Evolutionary conservation across 2,113 vertebrate species (phyloP).

Genomic region (Thalassoma bifasciatum): DNA sequence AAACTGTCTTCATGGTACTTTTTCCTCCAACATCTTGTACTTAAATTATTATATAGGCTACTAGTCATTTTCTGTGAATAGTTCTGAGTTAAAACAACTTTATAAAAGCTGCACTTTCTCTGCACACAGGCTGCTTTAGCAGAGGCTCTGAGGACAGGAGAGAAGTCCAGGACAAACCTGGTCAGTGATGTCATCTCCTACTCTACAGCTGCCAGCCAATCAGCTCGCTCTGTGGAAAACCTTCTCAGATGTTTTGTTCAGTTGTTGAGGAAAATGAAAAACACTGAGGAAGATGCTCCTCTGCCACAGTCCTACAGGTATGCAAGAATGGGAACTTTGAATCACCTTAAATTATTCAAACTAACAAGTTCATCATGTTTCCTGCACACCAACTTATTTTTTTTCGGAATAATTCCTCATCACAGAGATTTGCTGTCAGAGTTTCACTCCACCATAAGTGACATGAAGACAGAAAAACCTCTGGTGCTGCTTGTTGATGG

Average conservation of each 20-base stretch:
- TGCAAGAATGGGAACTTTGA: background rate
- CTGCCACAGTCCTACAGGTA: conserved; percentile 83
- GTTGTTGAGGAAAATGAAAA: conserved; percentile 73
- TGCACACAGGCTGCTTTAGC: conserved; percentile 79
- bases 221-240: conserved; percentile 80
- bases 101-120: no score
- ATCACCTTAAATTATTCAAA: background rate
- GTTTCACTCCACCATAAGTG: conserved; percentile 75
- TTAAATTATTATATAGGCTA: no score
- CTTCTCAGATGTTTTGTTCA: conserved; percentile 83
- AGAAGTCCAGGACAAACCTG: conserved; percentile 44
- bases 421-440: conserved; percentile 85
- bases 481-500: conserved; percentile 87
- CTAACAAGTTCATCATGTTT: background rate
- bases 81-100: no score
- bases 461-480: conserved; percentile 53
- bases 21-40: no score
- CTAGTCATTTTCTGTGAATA: no score
- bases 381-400: background rate
- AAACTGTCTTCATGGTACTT: conserved; percentile 85
- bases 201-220: conserved; percentile 85
- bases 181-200: conserved; percentile 84
- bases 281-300: conserved; percentile 48
- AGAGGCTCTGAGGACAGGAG: conserved; percentile 69
- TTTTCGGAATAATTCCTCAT: background rate